These are phyloP conservation scores for Ellobius talpinus DNA, from an alignment of 2,113 vertebrate species.

Conservation along the genomic window DNA sequence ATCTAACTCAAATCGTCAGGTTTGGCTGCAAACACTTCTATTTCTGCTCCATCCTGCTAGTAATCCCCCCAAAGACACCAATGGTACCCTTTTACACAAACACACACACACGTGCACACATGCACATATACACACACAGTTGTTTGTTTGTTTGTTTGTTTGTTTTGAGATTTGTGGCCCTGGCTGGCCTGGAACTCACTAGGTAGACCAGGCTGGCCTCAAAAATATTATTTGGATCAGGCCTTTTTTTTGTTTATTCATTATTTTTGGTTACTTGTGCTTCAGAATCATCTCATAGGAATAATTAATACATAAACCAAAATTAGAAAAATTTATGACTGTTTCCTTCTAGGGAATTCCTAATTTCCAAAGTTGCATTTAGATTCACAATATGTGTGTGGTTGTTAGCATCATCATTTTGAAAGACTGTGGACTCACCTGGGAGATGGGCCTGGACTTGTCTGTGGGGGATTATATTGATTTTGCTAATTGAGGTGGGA, in stretches of 20 bases:
- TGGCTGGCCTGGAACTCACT: neutral
- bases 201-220: neutral
- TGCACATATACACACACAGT: fast-evolving
- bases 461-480: neutral
- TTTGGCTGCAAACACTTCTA: neutral
- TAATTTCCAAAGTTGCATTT: neutral
- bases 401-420: neutral
- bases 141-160: neutral
- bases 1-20: neutral
- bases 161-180: neutral
- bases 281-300: neutral
- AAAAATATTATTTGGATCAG: neutral
- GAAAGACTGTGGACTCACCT: neutral
- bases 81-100: neutral
- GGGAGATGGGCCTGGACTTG: neutral
- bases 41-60: neutral
- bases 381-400: neutral
- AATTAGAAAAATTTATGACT: neutral
- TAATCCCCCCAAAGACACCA: neutral
- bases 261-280: neutral
- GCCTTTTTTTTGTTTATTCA: neutral
- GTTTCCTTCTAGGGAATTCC: neutral
- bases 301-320: neutral
- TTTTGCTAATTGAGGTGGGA: neutral
- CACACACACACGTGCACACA: no score